phyloP scores from a whole-genome alignment of 2,113 vertebrate species.

The Panthera leo region DNA sequence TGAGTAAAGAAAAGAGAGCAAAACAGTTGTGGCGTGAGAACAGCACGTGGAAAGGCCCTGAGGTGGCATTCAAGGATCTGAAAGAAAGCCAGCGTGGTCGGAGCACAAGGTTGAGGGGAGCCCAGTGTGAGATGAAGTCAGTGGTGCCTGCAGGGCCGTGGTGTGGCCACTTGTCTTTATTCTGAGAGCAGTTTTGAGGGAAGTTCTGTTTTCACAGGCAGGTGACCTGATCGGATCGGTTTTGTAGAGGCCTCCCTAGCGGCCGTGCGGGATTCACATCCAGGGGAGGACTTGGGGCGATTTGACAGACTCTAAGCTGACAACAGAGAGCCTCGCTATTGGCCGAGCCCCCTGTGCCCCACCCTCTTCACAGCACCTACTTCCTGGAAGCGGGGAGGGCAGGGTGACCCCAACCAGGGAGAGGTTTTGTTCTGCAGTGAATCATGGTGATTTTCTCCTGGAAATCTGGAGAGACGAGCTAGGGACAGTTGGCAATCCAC shows the following conservation, averaged over 20 bases:
- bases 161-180: not conserved
- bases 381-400: not conserved
- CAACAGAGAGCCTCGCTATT: not conserved
- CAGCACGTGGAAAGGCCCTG: not conserved
- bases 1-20: not conserved
- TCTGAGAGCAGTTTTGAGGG: not conserved
- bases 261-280: not conserved
- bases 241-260: not conserved
- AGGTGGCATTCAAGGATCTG: not conserved
- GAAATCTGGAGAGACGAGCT: not conserved
- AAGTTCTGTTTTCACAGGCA: not conserved
- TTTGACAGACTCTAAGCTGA: not conserved
- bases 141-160: not conserved
- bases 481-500: too few species aligned
- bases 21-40: not conserved
- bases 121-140: fast-evolving
- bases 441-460: not conserved
- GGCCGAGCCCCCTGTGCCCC: not conserved
- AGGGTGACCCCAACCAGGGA: too few species aligned
- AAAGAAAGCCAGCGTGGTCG: not conserved
- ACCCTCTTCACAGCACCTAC: not conserved
- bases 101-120: not conserved
- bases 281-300: not conserved
- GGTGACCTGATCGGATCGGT: not conserved
- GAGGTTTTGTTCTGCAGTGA: not conserved